Base-by-base conservation (phyloP, 2,888 invertebrate species). In the Eupithecia tripunctaria region DNA sequence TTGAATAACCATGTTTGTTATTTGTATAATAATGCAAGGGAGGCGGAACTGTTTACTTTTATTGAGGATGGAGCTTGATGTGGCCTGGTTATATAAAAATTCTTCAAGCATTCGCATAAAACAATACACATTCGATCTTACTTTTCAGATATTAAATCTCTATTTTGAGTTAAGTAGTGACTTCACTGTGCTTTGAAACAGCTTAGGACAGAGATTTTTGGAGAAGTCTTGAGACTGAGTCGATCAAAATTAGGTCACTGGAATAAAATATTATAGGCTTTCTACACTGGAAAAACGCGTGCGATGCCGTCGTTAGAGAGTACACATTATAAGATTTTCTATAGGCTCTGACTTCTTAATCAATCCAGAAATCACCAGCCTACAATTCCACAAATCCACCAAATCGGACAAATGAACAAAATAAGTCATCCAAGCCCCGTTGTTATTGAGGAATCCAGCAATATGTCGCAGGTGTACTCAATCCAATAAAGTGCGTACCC, bases 401-500 rank as follows among this genome's bases (percentile, higher is more conserved):
- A 21, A 38, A 64, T 64, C 25, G 21, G 25, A 25, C 64, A 68
- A 74, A 74, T 65, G 56, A 73, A 67, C 43, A 62, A 70, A 73
- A 70, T 69, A 68, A 71, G 66, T 56, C 56, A 74, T 67, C 67
- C 71, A 67, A 60, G 36, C 41, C 47, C 63, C 68, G 70, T 67
- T 75, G 74, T 75, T 75, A 72, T 75, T 75, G 75, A 75, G 62
- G 59, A 36, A 67, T 72, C 72, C 47, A 47, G 73, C 32, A 66
- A 71, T 68, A 71, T 67, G 70, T 67, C 63, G 38, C 75, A 75
- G 75, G 72, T 76, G 76, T 68, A 70, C 65, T 29, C 75, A 65
- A 70, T 74, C 68, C 74, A 76, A 76, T 76, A 76, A 76, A 74
- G 72, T 72, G 18, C 25, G 68, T 76, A 56, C 63, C 51, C 41